A percentile compares a stretch with the other conserved stretches of the same genome.
These are phyloP conservation scores for Drosophila yooni DNA, from an alignment of 2,888 invertebrate genomes.

Conservation along the genomic window DNA sequence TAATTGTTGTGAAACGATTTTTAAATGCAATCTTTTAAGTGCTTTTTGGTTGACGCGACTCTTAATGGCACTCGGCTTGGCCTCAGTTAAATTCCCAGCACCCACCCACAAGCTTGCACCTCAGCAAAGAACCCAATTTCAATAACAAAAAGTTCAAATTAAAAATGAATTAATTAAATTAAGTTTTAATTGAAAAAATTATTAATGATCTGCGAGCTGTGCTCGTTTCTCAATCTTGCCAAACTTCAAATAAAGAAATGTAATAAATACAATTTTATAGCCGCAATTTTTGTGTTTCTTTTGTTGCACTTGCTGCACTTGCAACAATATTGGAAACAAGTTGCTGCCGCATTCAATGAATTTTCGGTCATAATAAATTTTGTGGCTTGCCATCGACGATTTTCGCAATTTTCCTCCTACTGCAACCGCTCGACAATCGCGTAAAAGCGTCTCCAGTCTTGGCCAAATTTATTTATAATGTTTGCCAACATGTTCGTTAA, in stretches of 20 bases:
- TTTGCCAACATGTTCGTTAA: constrained; percentile 66
- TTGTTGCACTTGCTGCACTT: constrained; percentile 26
- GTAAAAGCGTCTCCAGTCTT: constrained; percentile 6
- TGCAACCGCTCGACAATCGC: constrained; percentile 17
- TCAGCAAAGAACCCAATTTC: background rate
- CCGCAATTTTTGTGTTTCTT: constrained; percentile 47
- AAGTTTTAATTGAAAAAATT: constrained; percentile 19
- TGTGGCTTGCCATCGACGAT: constrained; percentile 25
- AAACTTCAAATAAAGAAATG: constrained; percentile 68
- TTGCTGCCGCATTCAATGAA: constrained; percentile 58
- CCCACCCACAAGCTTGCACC: background rate
- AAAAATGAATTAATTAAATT: background rate
- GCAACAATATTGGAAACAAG: constrained; percentile 25
- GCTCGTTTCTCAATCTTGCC: constrained; percentile 41
- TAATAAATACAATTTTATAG: constrained; percentile 73
- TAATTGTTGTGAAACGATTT: constrained; percentile 46
- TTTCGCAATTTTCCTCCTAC: constrained; percentile 27
- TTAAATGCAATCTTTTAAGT: constrained; percentile 72
- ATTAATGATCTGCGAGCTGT: constrained; percentile 12
- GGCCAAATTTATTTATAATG: constrained; percentile 63
- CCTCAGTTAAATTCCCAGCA: constrained; percentile 42
- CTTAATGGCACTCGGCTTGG: constrained; percentile 62
- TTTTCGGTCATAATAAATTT: constrained; percentile 66
- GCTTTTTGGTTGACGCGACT: constrained; percentile 69
- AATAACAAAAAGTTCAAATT: background rate